phyloP scores from a whole-genome alignment of 2,888 invertebrate species.

The Aethes cnicana region DNA sequence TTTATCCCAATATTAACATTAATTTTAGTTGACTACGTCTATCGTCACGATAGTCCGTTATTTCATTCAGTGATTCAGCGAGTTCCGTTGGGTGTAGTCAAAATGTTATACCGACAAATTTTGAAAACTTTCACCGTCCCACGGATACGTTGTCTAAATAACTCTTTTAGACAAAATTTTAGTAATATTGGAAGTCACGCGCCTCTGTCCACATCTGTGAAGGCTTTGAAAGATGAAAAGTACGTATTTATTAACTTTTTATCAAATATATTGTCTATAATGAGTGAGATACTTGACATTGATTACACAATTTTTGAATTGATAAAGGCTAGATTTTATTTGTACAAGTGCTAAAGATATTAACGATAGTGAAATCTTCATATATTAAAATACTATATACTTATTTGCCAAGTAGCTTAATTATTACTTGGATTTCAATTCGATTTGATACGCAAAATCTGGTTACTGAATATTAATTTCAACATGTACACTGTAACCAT shows the following conservation, averaged over 20 bases:
- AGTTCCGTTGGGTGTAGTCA: constrained; percentile 27
- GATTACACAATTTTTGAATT: constrained; percentile 21
- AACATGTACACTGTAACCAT: too few species aligned
- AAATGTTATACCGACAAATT: constrained; percentile 62
- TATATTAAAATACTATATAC: neutral
- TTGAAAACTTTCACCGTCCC: constrained; percentile 57
- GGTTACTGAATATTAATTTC: too few species aligned
- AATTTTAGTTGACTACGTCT: constrained; percentile 1
- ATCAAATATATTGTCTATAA: neutral
- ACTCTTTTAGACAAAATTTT: constrained; percentile 51
- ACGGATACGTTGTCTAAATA: constrained; percentile 51
- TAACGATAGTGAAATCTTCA: neutral
- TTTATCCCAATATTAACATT: constrained; percentile 22
- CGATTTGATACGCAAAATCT: too few species aligned
- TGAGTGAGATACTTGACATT: neutral
- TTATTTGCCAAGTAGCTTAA: too few species aligned
- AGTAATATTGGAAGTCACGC: constrained; percentile 54
- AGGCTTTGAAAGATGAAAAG: constrained; percentile 66
- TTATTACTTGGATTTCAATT: too few species aligned
- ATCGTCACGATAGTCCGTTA: neutral
- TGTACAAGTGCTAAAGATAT: neutral
- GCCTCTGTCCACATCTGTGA: constrained; percentile 64
- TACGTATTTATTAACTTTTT: constrained; percentile 45
- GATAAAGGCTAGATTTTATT: neutral
- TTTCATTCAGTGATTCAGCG: constrained; percentile 37